Evolutionary conservation across 2,888 invertebrate genomes (phyloP), one percentile per base, ranked within the genome.

Genomic region (Anaspis maculata): DNA sequence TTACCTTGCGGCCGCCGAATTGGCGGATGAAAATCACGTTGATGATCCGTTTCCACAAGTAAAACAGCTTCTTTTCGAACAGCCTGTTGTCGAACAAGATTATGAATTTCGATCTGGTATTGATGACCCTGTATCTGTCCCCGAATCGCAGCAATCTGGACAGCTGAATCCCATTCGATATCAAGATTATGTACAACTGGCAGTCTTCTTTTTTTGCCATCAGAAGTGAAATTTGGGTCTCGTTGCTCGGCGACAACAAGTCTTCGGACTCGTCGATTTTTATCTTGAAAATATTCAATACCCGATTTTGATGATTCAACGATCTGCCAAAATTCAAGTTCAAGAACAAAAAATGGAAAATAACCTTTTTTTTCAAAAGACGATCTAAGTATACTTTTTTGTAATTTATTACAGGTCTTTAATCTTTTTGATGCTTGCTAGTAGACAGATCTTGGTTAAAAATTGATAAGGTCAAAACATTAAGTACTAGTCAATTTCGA

Each of bases 31-130:
- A 88, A 4, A 87, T 61, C 0, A 83, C 77, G 48, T 83, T 81
- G 11, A 86, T 73, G 27, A 87, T 76, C 40, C 81, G 71, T 40
- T 78, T 81, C 88, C 88, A 88, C 9, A 88, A 59, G 49, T 80
- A 81, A 49, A 79, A 73, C 40, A 82, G 64, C 3, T 79, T 72
- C 41, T 72, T 69, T 30, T 70, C 68, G 48, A 85, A 79, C 2
- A 88, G 65, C 3, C 82, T 67, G 36, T 70, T 64, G 58, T 88
- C 85, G 57, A 83, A 71, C 0, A 86, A 64, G 35, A 87, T 61
- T 21, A 88, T 65, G 52, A 77, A 87, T 45, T 77, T 79, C 1
- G 79, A 77, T 51, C 78, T 71, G 0, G 83, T 79, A 54, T 85
- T 76, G 25, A 88, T 56, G 12, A 83, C 65, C 4, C 84, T 72